A percentile compares a stretch with the other conserved stretches of the same genome.
phyloP scores from a whole-genome alignment of 2,888 invertebrate genomes.

The Agelastica alni region DNA sequence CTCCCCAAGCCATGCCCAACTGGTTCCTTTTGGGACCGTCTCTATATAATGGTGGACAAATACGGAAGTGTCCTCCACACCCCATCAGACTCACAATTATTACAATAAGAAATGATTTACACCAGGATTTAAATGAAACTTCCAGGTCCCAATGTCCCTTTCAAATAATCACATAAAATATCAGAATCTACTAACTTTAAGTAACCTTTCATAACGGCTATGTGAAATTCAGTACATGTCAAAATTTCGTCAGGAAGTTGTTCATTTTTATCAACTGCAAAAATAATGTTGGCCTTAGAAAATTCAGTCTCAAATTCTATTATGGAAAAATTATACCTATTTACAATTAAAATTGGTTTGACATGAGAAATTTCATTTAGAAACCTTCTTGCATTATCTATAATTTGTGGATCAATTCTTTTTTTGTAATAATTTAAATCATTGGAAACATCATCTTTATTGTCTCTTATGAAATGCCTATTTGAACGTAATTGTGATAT shows the following conservation, averaged over 20 bases:
- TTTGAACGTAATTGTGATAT: neutral
- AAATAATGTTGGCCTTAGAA: slow-evolving; percentile 33
- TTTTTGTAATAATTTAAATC: neutral
- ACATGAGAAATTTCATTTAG: slow-evolving; percentile 24
- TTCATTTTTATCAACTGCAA: slow-evolving; percentile 17
- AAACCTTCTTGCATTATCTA: slow-evolving; percentile 24
- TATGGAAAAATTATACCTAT: slow-evolving; percentile 24
- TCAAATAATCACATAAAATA: slow-evolving; percentile 28
- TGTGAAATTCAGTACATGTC: slow-evolving; percentile 12
- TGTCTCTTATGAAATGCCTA: neutral
- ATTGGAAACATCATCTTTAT: neutral
- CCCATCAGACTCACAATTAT: too few species aligned
- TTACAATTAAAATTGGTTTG: slow-evolving; percentile 33
- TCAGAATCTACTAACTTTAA: slow-evolving; percentile 30
- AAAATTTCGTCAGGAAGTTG: slow-evolving; percentile 18
- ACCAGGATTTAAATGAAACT: too few species aligned
- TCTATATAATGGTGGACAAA: too few species aligned
- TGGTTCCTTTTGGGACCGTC: too few species aligned
- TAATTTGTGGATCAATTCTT: slow-evolving; percentile 13
- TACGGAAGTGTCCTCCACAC: too few species aligned
- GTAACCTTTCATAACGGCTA: slow-evolving; percentile 26
- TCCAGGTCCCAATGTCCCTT: too few species aligned
- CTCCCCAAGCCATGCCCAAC: too few species aligned
- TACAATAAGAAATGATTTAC: too few species aligned
- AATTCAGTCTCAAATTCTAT: slow-evolving; percentile 22